A percentile compares a stretch with the other conserved stretches of the same genome.
Evolutionary conservation across 2,888 invertebrate species (phyloP).

Genomic region (Parasteatoda lunata): DNA sequence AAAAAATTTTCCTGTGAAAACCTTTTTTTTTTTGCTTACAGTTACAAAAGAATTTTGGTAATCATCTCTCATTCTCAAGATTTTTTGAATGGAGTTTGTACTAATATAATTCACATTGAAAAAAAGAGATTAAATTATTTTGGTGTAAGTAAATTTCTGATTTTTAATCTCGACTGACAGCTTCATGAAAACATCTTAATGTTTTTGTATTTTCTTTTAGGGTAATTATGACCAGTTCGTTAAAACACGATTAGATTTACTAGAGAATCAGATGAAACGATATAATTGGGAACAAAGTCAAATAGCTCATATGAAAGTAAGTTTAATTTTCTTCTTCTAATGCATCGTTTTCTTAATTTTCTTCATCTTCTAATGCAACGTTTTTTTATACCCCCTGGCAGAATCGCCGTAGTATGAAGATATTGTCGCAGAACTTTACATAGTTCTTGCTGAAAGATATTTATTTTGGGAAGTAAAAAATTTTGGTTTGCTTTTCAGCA

Average conservation of each 20-base stretch:
- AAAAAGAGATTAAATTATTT: constrained; percentile 95
- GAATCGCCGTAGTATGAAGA: too few relatives aligned
- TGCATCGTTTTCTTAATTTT: neutral
- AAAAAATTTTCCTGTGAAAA: neutral
- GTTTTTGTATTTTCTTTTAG: constrained; percentile 73
- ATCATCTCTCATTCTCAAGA: constrained; percentile 99
- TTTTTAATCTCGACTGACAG: neutral
- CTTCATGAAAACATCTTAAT: neutral
- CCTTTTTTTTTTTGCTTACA: constrained; percentile 73
- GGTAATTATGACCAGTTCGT: constrained; percentile 97
- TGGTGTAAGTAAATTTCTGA: constrained; percentile 79
- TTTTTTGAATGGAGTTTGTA: constrained; percentile 95
- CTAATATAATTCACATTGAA: constrained; percentile 95
- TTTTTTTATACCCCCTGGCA: too few relatives aligned
- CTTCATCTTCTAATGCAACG: too few relatives aligned
- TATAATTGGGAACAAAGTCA: constrained; percentile 99
- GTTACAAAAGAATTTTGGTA: constrained; percentile 96
- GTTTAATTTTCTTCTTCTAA: constrained; percentile 2
- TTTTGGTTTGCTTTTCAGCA: too few relatives aligned
- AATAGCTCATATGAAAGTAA: constrained; percentile 97
- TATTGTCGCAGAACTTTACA: too few relatives aligned
- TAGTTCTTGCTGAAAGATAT: too few relatives aligned
- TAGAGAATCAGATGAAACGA: constrained; percentile 99
- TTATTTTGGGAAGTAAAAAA: too few relatives aligned
- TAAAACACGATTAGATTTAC: constrained; percentile 91